These are phyloP conservation scores for Mixornis gularis DNA, from an alignment of 2,113 vertebrate genomes.

Conservation along the genomic window DNA sequence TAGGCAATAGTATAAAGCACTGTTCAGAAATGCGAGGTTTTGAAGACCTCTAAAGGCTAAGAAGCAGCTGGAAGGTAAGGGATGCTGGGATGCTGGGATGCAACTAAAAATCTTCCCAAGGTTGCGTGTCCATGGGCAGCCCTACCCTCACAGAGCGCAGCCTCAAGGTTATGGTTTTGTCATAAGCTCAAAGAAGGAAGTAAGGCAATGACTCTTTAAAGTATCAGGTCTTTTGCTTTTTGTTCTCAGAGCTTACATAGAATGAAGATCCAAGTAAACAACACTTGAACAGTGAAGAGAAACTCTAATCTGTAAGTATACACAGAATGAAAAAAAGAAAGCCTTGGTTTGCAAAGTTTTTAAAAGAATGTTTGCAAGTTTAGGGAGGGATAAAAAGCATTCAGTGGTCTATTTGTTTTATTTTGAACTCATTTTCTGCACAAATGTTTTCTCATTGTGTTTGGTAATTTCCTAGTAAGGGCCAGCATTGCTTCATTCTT, in stretches of 20 bases:
- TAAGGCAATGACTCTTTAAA: background rate
- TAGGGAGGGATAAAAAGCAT: rapidly evolving
- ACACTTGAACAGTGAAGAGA: background rate
- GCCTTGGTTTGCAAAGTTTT: background rate
- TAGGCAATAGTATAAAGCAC: background rate
- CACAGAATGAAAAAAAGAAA: background rate
- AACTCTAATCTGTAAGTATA: background rate
- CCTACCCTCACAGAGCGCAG: background rate
- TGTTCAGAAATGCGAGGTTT: background rate
- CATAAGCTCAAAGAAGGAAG: background rate
- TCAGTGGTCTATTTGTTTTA: background rate
- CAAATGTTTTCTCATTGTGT: background rate
- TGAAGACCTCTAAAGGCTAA: background rate
- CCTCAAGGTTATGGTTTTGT: background rate
- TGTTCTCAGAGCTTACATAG: background rate
- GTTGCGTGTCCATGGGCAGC: background rate
- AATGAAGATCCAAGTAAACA: background rate
- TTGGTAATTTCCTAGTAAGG: background rate
- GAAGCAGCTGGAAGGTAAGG: background rate
- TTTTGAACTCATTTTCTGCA: background rate
- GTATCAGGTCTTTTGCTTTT: background rate
- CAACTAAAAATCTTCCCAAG: background rate
- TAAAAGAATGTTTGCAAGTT: background rate
- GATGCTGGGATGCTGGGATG: background rate
- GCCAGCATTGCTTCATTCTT: background rate